Percentiles rank a stretch among this genome's conserved stretches.
Evolutionary conservation across 1,140 invertebrate species (phyloP).

Genomic region (Sinonovacula constricta): DNA sequence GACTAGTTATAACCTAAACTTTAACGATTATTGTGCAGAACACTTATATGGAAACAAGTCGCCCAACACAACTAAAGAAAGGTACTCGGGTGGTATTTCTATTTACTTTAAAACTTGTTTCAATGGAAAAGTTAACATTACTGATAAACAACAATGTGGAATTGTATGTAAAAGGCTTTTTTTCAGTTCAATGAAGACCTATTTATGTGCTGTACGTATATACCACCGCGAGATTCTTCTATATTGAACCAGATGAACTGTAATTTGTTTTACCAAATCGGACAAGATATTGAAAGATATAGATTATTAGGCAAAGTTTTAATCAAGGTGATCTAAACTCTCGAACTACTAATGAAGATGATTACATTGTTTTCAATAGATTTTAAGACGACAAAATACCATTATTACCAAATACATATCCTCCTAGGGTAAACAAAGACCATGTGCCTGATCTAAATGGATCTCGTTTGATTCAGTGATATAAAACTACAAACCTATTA

Average conservation of each 20-base stretch:
- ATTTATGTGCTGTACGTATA: conserved; percentile 3
- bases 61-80: neutral
- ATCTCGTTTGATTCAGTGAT: neutral
- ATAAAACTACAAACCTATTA: no score
- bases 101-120: conserved; percentile 9
- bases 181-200: conserved; percentile 3
- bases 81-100: neutral
- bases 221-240: conserved; percentile 5
- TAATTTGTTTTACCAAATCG: neutral
- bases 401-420: neutral
- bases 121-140: neutral
- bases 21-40: neutral
- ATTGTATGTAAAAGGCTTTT: conserved; percentile 1
- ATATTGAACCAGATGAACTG: neutral
- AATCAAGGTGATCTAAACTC: neutral
- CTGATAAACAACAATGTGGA: conserved; percentile 4
- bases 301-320: neutral
- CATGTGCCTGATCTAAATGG: neutral
- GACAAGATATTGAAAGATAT: neutral
- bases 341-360: neutral
- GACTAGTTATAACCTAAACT: neutral
- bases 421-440: neutral
- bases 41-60: conserved; percentile 13
- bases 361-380: neutral
- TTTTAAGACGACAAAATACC: neutral